These are phyloP conservation scores for Poeciliopsis retropinna DNA, from an alignment of 2,113 vertebrate genomes.

Conservation along the genomic window DNA sequence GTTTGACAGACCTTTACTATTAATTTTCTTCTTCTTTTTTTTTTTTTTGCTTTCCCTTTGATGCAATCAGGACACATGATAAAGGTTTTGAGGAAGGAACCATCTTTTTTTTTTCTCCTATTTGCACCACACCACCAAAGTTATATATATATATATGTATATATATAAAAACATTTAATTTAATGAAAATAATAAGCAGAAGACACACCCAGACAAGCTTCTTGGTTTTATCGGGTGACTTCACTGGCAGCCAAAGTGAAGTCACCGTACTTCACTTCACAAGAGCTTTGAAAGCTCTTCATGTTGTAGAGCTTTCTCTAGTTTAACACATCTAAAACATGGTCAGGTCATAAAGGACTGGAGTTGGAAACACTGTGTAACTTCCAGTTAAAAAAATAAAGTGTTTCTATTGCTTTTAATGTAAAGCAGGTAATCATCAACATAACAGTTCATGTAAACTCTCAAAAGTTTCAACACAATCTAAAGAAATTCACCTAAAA, in stretches of 20 bases:
- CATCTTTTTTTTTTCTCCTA: background rate
- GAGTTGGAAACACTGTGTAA: too few relatives aligned
- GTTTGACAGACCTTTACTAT: constrained; percentile 1
- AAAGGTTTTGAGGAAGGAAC: constrained; percentile 4
- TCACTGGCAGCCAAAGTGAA: too few relatives aligned
- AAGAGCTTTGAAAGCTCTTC: too few relatives aligned
- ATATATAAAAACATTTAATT: background rate
- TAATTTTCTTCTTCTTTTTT: constrained; percentile 8
- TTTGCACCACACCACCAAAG: constrained; percentile 5
- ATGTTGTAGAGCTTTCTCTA: too few relatives aligned
- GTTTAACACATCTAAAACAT: too few relatives aligned
- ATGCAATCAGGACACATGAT: constrained; percentile 20
- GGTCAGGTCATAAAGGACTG: too few relatives aligned
- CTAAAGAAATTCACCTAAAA: background rate
- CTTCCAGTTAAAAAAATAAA: too few relatives aligned
- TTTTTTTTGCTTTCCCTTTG: constrained; percentile 5
- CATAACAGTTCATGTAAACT: too few relatives aligned
- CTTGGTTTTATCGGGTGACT: background rate
- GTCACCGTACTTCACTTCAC: too few relatives aligned
- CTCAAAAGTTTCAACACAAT: too few relatives aligned
- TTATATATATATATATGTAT: background rate
- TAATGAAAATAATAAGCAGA: background rate
- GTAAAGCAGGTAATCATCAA: background rate
- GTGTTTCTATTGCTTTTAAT: background rate
- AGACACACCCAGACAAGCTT: background rate